phyloP scores from a whole-genome alignment of 2,797 vertebrate genomes.

The Gouania willdenowi region DNA sequence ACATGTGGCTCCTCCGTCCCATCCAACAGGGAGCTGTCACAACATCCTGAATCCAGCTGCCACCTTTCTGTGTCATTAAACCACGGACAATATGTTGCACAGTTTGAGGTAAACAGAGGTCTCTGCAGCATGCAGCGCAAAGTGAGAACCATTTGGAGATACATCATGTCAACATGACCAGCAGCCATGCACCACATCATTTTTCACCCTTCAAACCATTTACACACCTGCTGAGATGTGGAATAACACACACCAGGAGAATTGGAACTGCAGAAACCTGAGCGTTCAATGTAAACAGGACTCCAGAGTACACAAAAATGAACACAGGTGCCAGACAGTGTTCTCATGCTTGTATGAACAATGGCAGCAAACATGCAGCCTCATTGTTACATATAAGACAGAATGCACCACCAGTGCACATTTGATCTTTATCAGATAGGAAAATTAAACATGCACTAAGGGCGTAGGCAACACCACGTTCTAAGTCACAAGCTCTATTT shows the following conservation, averaged over 20 bases:
- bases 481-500: conserved; percentile 44
- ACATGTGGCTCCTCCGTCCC: conserved; percentile 11
- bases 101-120: conserved; percentile 26
- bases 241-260: conserved; percentile 13
- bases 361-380: conserved; percentile 10
- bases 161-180: conserved; percentile 33
- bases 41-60: conserved; percentile 13
- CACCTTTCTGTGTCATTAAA: conserved; percentile 15
- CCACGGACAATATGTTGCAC: conserved; percentile 9
- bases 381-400: conserved; percentile 14
- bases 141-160: conserved; percentile 19
- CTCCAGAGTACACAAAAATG: conserved; percentile 16
- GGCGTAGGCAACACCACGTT: not conserved
- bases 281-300: conserved; percentile 33
- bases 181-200: conserved; percentile 17
- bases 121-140: conserved; percentile 2
- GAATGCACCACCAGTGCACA: conserved; percentile 6
- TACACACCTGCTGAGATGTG: conserved; percentile 57
- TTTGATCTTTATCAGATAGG: conserved; percentile 4
- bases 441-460: conserved; percentile 3
- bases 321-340: conserved; percentile 3
- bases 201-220: conserved; percentile 41
- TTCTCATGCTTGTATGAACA: conserved; percentile 14
- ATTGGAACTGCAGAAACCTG: conserved; percentile 31
- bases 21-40: conserved; percentile 3